Evolutionary conservation across 2,113 vertebrate species (phyloP), one percentile per base, ranked within the genome.

Genomic region (Percopsis transmontana): DNA sequence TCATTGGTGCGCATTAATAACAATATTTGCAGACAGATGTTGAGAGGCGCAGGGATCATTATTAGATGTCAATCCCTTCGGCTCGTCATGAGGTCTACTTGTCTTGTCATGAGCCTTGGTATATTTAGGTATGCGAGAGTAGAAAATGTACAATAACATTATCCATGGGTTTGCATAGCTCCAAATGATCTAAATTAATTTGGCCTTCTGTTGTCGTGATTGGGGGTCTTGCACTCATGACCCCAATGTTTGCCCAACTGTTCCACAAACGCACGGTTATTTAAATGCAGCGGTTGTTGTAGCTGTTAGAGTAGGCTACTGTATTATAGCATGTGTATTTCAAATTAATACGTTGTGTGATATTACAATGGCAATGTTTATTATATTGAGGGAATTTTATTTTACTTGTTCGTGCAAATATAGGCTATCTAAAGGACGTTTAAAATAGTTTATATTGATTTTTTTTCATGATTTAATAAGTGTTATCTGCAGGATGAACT

Each of bases 161-260:
- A 9, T 39, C 14, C 41, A 52, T 67, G 54, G 11, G 21, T 68
- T 67, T 68, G 66, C 24, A 58, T 9, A 23, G 24, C 65, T 70
- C 72, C 8, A 62, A 74, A 79, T 13, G 61, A 53, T 61, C 53
- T 52, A 38, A 72, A 74, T 48, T 58, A 52, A 52, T 72, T 54
- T 45, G 21, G 58, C 67, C 77, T 56, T 75, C 15, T 74, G 68
- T 53, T 65, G 74, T 76, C 80, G 83, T 75, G n/a, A 77, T 76
- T 74, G 39, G 66, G 55, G 73, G 55, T 19, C 73, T 76, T 77
- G 80, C 77, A 78, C 77, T 74, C 57, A 2, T 86, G 85, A 90
- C 86, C 86, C 83, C 71, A 76, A 51, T 69, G 83, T 75, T 85
- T 79, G 63, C 69, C 66, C 72, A 69, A 77, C 47, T 73, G 79